These are phyloP conservation scores for Nothoprocta perdicaria DNA, from an alignment of 2,113 vertebrate species.

Conservation along the genomic window DNA sequence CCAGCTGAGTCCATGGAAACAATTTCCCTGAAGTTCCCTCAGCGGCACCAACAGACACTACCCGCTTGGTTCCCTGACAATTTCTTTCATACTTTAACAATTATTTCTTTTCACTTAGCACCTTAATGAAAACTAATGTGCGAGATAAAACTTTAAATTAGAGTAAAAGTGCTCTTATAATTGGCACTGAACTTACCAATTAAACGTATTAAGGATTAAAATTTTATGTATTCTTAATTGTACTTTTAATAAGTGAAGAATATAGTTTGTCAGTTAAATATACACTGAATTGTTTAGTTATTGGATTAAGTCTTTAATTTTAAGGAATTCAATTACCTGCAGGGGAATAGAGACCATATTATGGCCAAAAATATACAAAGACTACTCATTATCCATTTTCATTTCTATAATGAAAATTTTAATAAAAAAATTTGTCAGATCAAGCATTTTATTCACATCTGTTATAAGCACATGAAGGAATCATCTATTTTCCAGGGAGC, in stretches of 20 bases:
- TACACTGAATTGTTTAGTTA: conserved; percentile 67
- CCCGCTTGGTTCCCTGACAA: conserved; percentile 52
- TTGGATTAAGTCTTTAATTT: conserved; percentile 58
- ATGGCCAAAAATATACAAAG: not conserved
- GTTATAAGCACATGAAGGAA: not conserved
- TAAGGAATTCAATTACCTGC: conserved; percentile 59
- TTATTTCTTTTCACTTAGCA: conserved; percentile 65
- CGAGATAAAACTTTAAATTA: conserved; percentile 57
- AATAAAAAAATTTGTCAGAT: conserved; percentile 1
- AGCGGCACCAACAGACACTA: conserved; percentile 7
- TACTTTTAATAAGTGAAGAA: conserved; percentile 65
- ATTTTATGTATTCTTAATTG: conserved; percentile 75
- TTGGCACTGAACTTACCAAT: conserved; percentile 67
- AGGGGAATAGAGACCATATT: not conserved
- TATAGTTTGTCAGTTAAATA: conserved; percentile 67
- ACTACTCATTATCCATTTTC: conserved; percentile 24
- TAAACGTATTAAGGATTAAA: conserved; percentile 70
- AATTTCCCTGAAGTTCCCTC: conserved; percentile 27
- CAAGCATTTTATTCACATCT: conserved; percentile 14
- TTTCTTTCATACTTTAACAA: conserved; percentile 59
- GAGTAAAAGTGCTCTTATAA: conserved; percentile 36
- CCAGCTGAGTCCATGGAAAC: not conserved
- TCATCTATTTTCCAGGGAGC: not conserved
- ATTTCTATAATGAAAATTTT: not conserved
- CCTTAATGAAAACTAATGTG: conserved; percentile 71